Conservation (phyloP, 2,888 invertebrate species). For the Diplazon laetatorius region DNA sequence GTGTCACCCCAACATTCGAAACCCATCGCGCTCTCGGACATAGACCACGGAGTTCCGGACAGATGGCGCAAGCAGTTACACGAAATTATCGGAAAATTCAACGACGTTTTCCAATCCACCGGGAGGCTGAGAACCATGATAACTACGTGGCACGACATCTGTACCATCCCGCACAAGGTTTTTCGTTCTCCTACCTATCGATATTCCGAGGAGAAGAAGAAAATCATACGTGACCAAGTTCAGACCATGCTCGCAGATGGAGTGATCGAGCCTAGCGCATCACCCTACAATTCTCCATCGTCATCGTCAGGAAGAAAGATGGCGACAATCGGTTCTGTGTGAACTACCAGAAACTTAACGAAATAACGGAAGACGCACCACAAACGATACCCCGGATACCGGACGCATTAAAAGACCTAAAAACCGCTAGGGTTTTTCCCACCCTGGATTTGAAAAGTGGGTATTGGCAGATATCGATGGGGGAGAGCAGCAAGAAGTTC, state of each 20-base stretch:
- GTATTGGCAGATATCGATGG: slow-evolving; percentile 6
- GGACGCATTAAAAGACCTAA: slow-evolving; percentile 66
- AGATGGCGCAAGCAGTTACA: too few species aligned
- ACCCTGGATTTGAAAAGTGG: slow-evolving; percentile 69
- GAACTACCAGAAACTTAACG: slow-evolving; percentile 69
- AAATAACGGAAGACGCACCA: slow-evolving; percentile 59
- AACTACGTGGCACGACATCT: neutral
- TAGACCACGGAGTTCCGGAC: too few species aligned
- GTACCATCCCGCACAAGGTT: neutral
- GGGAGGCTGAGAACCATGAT: neutral
- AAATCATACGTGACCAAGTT: neutral
- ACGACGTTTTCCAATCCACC: neutral
- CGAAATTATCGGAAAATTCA: neutral
- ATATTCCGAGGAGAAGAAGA: neutral
- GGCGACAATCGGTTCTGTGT: slow-evolving; percentile 56
- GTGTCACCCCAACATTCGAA: too few species aligned
- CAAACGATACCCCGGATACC: slow-evolving; percentile 67
- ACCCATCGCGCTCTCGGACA: too few species aligned
- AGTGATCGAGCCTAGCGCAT: slow-evolving; percentile 15
- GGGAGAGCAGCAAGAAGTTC: neutral
- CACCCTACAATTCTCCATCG: slow-evolving; percentile 20
- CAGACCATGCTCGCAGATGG: slow-evolving; percentile 3
- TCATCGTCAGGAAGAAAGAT: slow-evolving; percentile 39
- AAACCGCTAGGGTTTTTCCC: slow-evolving; percentile 69
- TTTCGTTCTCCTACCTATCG: neutral